phyloP scores from a whole-genome alignment of 1,140 invertebrate genomes.

The Lanistes nyassanus region DNA sequence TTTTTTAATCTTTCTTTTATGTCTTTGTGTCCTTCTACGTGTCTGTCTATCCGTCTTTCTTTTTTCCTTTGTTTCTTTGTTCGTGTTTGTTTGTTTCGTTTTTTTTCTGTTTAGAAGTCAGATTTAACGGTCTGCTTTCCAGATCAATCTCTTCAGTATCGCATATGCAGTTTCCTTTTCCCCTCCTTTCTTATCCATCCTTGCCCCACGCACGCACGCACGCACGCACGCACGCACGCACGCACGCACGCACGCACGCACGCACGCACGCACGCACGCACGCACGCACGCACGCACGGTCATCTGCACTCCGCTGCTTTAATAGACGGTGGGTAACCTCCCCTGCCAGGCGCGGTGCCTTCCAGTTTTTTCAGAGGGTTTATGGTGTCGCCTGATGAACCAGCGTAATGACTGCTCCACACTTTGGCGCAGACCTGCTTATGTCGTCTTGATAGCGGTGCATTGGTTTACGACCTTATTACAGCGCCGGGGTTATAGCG shows the following conservation, averaged over 20 bases:
- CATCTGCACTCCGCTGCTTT: background rate
- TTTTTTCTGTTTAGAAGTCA: constrained; percentile 1
- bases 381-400: too few relatives aligned
- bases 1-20: background rate
- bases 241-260: constrained; percentile 1
- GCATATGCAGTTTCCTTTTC: too few relatives aligned
- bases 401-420: too few relatives aligned
- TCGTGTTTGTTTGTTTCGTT: background rate
- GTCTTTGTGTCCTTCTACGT: background rate
- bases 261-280: background rate
- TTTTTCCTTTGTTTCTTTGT: background rate
- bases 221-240: background rate
- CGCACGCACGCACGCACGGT: background rate
- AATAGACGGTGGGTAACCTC: too few relatives aligned
- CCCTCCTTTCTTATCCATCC: background rate
- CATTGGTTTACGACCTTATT: too few relatives aligned
- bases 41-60: background rate
- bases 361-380: too few relatives aligned
- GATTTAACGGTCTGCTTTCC: too few relatives aligned
- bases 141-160: too few relatives aligned
- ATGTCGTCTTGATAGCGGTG: too few relatives aligned
- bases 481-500: too few relatives aligned
- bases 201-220: background rate
- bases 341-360: too few relatives aligned
- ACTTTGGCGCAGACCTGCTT: too few relatives aligned